phyloP scores from a whole-genome alignment of 2,113 vertebrate genomes.

The Orthonyx spaldingii region DNA sequence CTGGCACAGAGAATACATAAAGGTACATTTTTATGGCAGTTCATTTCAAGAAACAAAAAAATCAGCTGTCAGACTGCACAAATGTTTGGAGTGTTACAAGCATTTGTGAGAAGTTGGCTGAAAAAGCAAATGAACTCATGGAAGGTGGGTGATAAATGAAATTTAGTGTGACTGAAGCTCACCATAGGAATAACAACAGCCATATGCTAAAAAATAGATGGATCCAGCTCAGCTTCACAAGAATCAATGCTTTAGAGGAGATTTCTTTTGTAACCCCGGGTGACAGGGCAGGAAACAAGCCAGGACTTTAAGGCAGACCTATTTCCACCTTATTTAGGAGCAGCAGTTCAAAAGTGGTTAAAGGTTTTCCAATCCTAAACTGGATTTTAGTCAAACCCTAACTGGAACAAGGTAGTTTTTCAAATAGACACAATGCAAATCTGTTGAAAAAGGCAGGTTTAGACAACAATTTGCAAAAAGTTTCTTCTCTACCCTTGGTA shows the following conservation, averaged over 20 bases:
- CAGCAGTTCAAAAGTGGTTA: background rate
- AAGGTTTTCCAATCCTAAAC: background rate
- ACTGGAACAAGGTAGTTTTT: background rate
- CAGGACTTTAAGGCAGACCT: background rate
- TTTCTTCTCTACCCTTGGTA: background rate
- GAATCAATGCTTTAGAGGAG: background rate
- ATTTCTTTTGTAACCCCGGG: background rate
- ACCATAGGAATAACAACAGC: background rate
- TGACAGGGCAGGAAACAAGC: background rate
- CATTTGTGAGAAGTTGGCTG: background rate
- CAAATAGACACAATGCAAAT: background rate
- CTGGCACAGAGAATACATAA: background rate
- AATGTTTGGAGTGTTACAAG: background rate
- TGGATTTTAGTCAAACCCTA: background rate
- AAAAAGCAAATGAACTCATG: background rate
- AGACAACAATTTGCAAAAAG: background rate
- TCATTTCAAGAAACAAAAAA: background rate
- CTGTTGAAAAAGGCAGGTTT: background rate
- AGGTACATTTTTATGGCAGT: background rate
- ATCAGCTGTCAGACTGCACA: background rate
- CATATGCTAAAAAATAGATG: background rate
- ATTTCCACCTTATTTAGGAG: background rate
- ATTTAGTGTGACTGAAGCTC: background rate
- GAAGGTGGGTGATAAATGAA: background rate
- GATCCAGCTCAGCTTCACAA: background rate